Evolutionary conservation across 2,113 vertebrate genomes (phyloP).

Genomic region (Cavia aperea): DNA sequence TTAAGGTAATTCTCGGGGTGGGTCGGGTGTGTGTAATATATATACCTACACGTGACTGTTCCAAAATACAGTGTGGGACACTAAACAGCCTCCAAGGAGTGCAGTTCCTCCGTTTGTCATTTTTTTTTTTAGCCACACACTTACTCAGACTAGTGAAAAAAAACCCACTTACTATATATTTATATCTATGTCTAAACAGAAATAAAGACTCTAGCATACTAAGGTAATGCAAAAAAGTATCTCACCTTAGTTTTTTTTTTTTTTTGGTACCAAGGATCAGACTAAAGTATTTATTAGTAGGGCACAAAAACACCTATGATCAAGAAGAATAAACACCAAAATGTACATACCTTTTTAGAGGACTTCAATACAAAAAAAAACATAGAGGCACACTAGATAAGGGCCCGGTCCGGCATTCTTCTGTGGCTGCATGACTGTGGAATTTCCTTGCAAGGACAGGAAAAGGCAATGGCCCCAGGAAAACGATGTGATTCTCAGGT

Average conservation of each 20-base stretch:
- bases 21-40: not conserved
- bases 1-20: not conserved
- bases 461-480: not conserved
- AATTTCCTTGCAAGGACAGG: not conserved
- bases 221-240: not conserved
- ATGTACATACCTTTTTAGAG: not conserved
- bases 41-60: not conserved
- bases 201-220: not conserved
- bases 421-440: rapidly evolving
- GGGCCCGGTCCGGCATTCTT: too few relatives aligned
- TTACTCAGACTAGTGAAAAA: not conserved
- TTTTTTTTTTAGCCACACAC: not conserved
- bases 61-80: not conserved
- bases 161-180: not conserved
- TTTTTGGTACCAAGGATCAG: too few relatives aligned
- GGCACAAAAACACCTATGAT: not conserved
- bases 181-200: not conserved
- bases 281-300: not conserved
- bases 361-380: not conserved
- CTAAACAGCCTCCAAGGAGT: not conserved
- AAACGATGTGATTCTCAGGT: not conserved
- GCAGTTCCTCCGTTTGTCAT: not conserved
- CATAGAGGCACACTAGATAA: not conserved
- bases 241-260: not conserved
- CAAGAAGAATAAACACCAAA: conserved; percentile 12